Evolutionary conservation across 2,797 vertebrate genomes (phyloP), one percentile per base, ranked within the genome.

Genomic region (Tauraco hartlaubi): DNA sequence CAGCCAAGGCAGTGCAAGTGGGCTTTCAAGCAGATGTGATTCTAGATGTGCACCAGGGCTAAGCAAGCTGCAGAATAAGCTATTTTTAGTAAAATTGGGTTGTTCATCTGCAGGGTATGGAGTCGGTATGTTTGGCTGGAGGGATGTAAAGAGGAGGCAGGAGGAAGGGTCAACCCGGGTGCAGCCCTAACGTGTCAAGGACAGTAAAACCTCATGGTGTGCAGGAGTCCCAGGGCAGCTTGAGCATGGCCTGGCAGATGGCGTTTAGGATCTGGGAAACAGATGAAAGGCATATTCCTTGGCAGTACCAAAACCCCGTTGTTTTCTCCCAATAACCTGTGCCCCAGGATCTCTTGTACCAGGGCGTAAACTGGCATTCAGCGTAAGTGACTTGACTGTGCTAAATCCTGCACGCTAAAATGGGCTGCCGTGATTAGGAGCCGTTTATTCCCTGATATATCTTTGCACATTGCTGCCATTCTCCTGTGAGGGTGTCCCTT

Each of bases 341-440:
- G 88, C 74, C 61, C 78, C 81, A 16, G 46, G 72, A 91, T 82
- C 74, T 83, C 80, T 85, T 55, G 92, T 90, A 95, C 78, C 72
- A 51, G 67, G 92, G 35, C 0, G 0, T 87, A 80, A 91, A 64
- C 72, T 89, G 84, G 84, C 46, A 35, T 77, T 59, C 68, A 61
- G 85, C 88, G 86, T 48, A 17, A 88, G 39, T 37, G 75, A 74
- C 64, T 52, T 12, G 16, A 43, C 66, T 54, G 1, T 81, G 78
- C 54, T 77, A 64, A 92, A 88, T 73, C 54, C 54, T 5, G 3
- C 75, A 58, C 19, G 1, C 29, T 46, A 26, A 56, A 81, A 72
- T 21, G 63, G 35, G 35, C 82, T 54, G 88, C 51, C 52, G 52
- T 5, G 2, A 11, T 37, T 56, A 5, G 7, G 75, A 77, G 51